A percentile compares a stretch with the other conserved stretches of the same genome.
These are phyloP conservation scores for Muraenolepis orangiensis DNA, from an alignment of 2,797 vertebrate genomes.

Conservation along the genomic window DNA sequence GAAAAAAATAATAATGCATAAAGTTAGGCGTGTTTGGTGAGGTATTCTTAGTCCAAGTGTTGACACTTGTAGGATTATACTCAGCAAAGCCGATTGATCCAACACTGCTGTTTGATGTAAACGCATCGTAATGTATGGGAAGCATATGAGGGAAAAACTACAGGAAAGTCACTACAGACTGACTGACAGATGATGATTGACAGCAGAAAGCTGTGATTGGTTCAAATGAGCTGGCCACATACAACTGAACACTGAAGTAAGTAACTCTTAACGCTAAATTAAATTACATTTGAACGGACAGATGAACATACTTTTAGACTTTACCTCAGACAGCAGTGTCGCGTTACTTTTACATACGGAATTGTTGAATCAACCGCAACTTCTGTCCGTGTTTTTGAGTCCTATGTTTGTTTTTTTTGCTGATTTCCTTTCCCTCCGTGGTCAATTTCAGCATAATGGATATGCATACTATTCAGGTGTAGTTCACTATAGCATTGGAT, in stretches of 20 bases:
- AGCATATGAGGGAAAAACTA: background rate
- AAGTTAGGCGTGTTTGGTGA: conserved; percentile 64
- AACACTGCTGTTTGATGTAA: conserved; percentile 57
- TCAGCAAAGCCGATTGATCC: conserved; percentile 58
- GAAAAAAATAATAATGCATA: conserved; percentile 59
- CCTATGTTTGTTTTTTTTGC: conserved; percentile 18
- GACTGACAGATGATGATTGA: background rate
- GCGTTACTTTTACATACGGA: conserved; percentile 55
- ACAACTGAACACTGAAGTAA: background rate
- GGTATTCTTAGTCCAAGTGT: conserved; percentile 70
- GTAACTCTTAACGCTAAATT: background rate
- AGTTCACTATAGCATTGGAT: conserved; percentile 72
- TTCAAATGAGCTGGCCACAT: background rate
- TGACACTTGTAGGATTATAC: conserved; percentile 68
- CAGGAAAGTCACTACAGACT: background rate
- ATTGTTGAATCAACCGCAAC: conserved; percentile 73
- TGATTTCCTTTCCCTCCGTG: conserved; percentile 43
- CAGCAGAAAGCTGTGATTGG: background rate
- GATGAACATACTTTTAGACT: conserved; percentile 16
- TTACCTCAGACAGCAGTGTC: conserved; percentile 55
- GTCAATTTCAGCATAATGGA: conserved; percentile 66
- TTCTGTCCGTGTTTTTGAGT: conserved; percentile 66
- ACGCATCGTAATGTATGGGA: background rate
- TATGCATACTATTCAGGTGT: conserved; percentile 72
- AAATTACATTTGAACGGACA: background rate